phyloP scores from a whole-genome alignment of 2,888 invertebrate species.

The Agrotis exclamationis region DNA sequence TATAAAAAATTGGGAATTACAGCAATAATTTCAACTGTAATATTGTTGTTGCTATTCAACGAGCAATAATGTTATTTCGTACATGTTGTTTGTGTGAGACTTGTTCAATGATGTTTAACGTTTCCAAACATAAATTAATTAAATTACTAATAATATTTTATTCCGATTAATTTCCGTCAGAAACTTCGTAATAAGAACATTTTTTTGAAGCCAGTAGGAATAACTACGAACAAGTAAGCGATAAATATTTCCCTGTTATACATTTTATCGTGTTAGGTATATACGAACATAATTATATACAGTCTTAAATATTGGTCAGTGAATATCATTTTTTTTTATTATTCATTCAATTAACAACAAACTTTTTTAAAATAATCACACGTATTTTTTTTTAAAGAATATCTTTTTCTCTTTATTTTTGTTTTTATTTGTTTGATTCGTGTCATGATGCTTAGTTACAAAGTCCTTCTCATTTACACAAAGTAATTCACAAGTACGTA shows the following conservation, averaged over 20 bases:
- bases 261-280: not conserved
- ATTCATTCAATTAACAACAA: too few species aligned
- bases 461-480: slow-evolving; percentile 4
- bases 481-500: not conserved
- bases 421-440: not conserved
- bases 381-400: too few species aligned
- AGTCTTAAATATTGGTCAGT: not conserved
- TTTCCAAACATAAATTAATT: too few species aligned
- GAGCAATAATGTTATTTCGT: not conserved
- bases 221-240: not conserved
- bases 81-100: not conserved
- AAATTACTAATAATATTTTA: too few species aligned
- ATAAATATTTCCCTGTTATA: not conserved
- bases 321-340: not conserved
- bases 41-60: not conserved
- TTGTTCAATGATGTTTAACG: not conserved
- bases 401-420: too few species aligned
- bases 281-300: too few species aligned
- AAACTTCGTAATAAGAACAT: too few species aligned
- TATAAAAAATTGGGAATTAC: too few species aligned
- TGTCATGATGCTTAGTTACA: not conserved
- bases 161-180: too few species aligned
- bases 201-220: too few species aligned
- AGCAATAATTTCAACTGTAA: not conserved
- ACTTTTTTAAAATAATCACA: too few species aligned